These are phyloP conservation scores for Holothuria glaberrima DNA, from an alignment of 35 echinoderm and acorn worm genomes.

Conservation along the genomic window DNA sequence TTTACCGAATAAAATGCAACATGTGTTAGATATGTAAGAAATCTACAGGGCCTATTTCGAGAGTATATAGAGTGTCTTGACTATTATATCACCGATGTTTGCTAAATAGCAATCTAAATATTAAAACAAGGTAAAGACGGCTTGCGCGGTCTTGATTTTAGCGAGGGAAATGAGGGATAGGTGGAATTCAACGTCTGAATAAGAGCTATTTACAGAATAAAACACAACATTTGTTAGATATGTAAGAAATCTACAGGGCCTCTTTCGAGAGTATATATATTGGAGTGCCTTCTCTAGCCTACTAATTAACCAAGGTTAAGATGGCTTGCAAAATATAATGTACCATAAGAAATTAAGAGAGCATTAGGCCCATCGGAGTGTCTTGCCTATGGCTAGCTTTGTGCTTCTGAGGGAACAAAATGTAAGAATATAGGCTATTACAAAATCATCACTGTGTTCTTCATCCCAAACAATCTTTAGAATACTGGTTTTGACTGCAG, in stretches of 20 bases:
- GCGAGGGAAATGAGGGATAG: no score
- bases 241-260: no score
- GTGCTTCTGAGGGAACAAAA: no score
- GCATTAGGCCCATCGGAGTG: no score
- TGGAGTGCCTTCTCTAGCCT: not conserved
- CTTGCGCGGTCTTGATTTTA: no score
- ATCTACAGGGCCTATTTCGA: constrained; percentile 4
- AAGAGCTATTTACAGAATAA: no score
- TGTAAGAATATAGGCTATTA: no score
- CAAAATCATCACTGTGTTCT: not conserved
- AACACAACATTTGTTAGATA: no score
- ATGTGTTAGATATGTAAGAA: not conserved
- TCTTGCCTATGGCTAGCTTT: no score
- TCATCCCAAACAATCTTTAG: not conserved
- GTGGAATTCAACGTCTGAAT: no score
- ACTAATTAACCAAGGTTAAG: no score
- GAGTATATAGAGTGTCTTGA: constrained; percentile 8
- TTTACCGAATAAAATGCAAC: not conserved
- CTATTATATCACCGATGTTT: not conserved
- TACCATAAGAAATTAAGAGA: not conserved
- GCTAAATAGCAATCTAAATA: not conserved
- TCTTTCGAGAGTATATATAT: not conserved
- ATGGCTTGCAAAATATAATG: not conserved
- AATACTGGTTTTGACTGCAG: not conserved
- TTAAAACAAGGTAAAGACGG: no score